Evolutionary conservation across 1,140 invertebrate genomes (phyloP), one percentile per base, ranked within the genome.

Genomic region (Brevipalpus yothersi): DNA sequence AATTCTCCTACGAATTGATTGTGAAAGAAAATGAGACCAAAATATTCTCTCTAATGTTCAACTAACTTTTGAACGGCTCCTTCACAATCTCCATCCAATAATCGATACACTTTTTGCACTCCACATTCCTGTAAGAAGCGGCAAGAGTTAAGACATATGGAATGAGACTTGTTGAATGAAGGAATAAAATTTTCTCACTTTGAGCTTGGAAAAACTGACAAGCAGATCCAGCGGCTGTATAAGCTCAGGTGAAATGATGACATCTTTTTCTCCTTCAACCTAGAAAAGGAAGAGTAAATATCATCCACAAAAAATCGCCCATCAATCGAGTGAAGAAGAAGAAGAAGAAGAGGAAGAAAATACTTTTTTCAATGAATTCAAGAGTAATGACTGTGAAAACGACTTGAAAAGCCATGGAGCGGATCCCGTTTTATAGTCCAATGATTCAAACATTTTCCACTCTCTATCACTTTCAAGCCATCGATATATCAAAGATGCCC

Each of bases 201-300:
- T 65, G 39, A 65, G 56, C n/a, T 51, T 31, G 5, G 23, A 49
- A 43, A 61, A 60, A 54, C 58, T 62, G 39, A 53, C 58, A 19
- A 65, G 59, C 13, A 58, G 51, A 58, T 65, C 65, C 40, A 65
- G 56, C 10, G 58, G 53, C 51, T 47, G 54, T 51, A 65, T 62
- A 19, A 65, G 19, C 42, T 61, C 53, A 21, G 51, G 31, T 55
- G 62, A 56, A 17, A 65, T 45, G 10, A 65, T 53, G 12, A 65
- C 40, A 60, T 65, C 65, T 41, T 65, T 65, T 51, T 51, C 49
- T 15, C 65, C 65, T 40, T 54, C 49, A 43, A 65, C 63, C 65
- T 65, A 41, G 41, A 54, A 5, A 15, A 49, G 58, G 51, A 40
- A 43, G 62, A 64, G 60, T 13, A 56, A 58, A 7, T 42, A 53